Evolutionary conservation across 1,140 invertebrate species (phyloP), one percentile per base, ranked within the genome.

Genomic region (Frieseomelitta varia): DNA sequence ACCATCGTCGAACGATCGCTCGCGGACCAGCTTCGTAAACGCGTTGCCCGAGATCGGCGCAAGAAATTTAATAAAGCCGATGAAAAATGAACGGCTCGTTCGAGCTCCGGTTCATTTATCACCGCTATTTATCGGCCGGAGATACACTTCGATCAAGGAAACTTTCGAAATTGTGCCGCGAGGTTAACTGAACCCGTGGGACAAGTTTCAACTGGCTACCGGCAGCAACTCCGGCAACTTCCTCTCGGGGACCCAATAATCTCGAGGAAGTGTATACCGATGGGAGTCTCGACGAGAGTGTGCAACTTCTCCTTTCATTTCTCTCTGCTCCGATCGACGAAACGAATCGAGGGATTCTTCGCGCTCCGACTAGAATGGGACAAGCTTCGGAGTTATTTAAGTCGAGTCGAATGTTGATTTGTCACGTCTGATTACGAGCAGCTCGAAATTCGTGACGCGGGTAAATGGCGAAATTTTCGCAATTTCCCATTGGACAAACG

Each of bases 61-160:
- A 58, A 81, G 69, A 81, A 82, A 77, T 77, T 74, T 74, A 76
- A 68, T 47, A 77, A 56, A 39, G 21, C 19, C 47, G 72, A 27
- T 63, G 79, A 81, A 81, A 81, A 75, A 74, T 65, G 56, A 75
- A 19, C n/a, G 69, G 8, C 19, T 17, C 27, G 8, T 19, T 39
- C 63, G 0, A 15, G 19, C 12, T 4, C 39, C 6, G 14, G 61
- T 67, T 82, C 80, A 67, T 76, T 76, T 67, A 63, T 76, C 80
- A 68, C 80, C 17, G 72, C 51, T 34, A 76, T 76, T 78, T 71
- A 78, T 71, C 67, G 75, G 30, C 24, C n/a, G 24, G 17, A 78
- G 65, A 71, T 78, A 69, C 75, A 71, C 67, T 56, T 82, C 61
- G 63, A 84, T 84, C 53, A 19, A 65, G 34, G 30, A 78, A 84